Base-by-base conservation (phyloP, 2,888 invertebrate species). In the Drosophila yooni region DNA sequence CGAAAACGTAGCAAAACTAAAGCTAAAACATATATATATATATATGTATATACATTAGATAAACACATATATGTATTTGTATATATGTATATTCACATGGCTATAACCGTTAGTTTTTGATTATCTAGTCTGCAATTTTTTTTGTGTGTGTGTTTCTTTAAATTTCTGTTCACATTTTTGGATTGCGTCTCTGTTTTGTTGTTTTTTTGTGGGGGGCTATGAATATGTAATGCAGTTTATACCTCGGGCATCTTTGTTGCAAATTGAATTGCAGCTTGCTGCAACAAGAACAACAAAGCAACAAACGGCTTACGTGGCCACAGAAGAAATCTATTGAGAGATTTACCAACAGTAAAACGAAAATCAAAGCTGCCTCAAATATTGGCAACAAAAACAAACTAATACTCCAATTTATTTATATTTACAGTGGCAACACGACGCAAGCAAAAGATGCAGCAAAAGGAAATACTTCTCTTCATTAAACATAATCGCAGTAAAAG, bases 281-380 rank as follows among this genome's bases (percentile, higher is more conserved):
- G 67, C 58, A 60, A 25, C 10, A 64, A 38, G 53, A 69, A 29
- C 40, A 53, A 36, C 33, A 43, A 36, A 25, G 21, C 62, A 33
- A 21, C 40, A 50, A 54, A 58, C 79, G 74, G 70, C 88, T 88
- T 88, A 83, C 82, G 87, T 88, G 81, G 89, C 87, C 67, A 56
- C 53, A 61, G 70, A 66, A 31, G 70, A 65, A 77, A 81, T 70
- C 79, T 68, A 58, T 69, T 31, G 74, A 61, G 89, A 64, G 89
- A 62, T 82, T 83, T 70, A 61, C 48, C 51, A 15, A 40, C 36
- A 46, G 25, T 21, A 36, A 61, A 61, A 38, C 56, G 38, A 59
- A 50, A 59, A 50, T 63, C 29, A 48, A 34, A 27, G 48, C 51
- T 29, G 15, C 27, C 31, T 21, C 34, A 43, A 62, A 21, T n/a